Evolutionary conservation across 2,888 invertebrate genomes (phyloP), one percentile per base, ranked within the genome.

Genomic region (Ochlodes sylvanus): DNA sequence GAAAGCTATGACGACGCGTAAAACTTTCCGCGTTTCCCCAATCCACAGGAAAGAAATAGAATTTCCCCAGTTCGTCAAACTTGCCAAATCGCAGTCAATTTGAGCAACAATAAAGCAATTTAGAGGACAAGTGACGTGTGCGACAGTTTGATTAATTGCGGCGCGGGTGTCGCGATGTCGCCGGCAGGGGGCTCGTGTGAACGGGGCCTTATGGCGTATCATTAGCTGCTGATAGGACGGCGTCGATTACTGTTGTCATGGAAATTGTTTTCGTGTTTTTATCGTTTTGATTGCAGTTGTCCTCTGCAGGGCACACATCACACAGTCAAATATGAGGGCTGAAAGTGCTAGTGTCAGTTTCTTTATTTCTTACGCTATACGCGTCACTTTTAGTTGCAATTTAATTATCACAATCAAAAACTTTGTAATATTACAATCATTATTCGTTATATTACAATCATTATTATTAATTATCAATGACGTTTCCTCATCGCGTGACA

Each of bases 81-180:
- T 66, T 60, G 44, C 27, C 41, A 70, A 67, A 72, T 66, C 66
- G 54, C 47, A 61, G 69, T 50, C 70, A 77, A 77, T 75, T 76
- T 69, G 70, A 69, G 67, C 69, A 63, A 74, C 76, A 78, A 79
- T 77, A 71, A 75, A 77, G 76, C 76, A 78, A 80, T 79, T 80
- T 76, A 70, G 71, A 74, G 74, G 77, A 76, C 76, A 76, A 75
- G 71, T 76, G 73, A 69, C 72, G 72, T 62, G 70, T 65, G 75
- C 74, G 74, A 75, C 74, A 69, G 44, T 58, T 70, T 81, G 82
- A 82, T 81, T 81, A 79, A 82, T 82, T 69, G 76, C 61, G 67
- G 73, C 69, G 69, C 72, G 69, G 69, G 63, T 78, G 80, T 79
- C 80, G 77, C 81, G 79, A 73, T 79, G 81, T 81, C 81, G 79